phyloP scores from a whole-genome alignment of 2,888 invertebrate species.

The Agriopis leucophaearia region DNA sequence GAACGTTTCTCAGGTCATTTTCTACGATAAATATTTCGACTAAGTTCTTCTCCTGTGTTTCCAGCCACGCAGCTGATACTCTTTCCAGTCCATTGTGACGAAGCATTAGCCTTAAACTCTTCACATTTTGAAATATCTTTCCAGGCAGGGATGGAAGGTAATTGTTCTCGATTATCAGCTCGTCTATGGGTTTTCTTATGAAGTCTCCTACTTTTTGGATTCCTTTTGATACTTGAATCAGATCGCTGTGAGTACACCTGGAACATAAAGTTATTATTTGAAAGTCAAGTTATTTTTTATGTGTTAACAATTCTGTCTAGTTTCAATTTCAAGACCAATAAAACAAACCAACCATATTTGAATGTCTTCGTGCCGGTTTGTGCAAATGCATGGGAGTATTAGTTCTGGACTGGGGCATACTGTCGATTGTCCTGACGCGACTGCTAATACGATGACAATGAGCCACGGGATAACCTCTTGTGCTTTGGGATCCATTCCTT shows the following conservation, averaged over 20 bases:
- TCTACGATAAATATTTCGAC: slow-evolving; percentile 95
- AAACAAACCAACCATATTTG: slow-evolving; percentile 90
- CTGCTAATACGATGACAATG: slow-evolving; percentile 57
- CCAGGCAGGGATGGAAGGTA: slow-evolving; percentile 94
- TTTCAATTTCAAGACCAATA: background rate
- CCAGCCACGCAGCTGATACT: slow-evolving; percentile 93
- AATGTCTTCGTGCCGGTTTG: slow-evolving; percentile 91
- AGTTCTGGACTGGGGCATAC: slow-evolving; percentile 91
- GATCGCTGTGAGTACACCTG: slow-evolving; percentile 97
- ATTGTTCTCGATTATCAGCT: slow-evolving; percentile 95
- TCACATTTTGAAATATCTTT: slow-evolving; percentile 91
- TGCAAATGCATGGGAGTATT: slow-evolving; percentile 94
- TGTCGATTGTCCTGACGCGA: slow-evolving; percentile 57
- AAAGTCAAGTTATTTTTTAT: background rate
- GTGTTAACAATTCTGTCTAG: background rate
- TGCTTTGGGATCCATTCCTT: slow-evolving; percentile 77
- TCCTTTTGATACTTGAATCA: slow-evolving; percentile 91
- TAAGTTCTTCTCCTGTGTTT: slow-evolving; percentile 91
- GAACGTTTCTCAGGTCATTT: slow-evolving; percentile 92
- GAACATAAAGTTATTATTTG: slow-evolving; percentile 46
- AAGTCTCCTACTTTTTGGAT: slow-evolving; percentile 89
- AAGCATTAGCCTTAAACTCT: slow-evolving; percentile 92
- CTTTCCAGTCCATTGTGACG: slow-evolving; percentile 94
- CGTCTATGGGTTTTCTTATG: slow-evolving; percentile 91
- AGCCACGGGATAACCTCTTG: slow-evolving; percentile 69